Conservation (phyloP, 1,140 invertebrate species). For the Bombus breviceps region DNA sequence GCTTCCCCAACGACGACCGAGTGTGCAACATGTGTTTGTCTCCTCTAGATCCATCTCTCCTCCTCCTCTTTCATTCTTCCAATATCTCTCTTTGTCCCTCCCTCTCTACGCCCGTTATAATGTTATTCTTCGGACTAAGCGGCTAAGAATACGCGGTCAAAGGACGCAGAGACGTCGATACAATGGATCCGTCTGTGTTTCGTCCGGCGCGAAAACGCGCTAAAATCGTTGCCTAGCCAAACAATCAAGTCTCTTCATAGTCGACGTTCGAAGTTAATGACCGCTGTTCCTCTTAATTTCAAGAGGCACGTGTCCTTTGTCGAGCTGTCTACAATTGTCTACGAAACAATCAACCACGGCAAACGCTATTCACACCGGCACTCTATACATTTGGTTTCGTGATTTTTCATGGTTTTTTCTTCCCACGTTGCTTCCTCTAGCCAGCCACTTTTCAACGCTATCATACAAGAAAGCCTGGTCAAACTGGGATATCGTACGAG, state of each 20-base stretch:
- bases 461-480: background rate
- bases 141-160: slow-evolving; percentile 62
- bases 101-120: slow-evolving; percentile 53
- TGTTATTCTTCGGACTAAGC: slow-evolving; percentile 71
- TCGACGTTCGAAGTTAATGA: background rate
- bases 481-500: background rate
- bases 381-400: background rate
- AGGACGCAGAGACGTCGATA: slow-evolving; percentile 56
- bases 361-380: slow-evolving; percentile 2
- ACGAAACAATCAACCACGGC: slow-evolving; percentile 19
- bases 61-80: background rate
- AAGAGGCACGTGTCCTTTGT: slow-evolving; percentile 35
- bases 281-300: slow-evolving; percentile 34
- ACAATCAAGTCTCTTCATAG: background rate
- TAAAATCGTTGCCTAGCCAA: slow-evolving; percentile 21
- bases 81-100: slow-evolving; percentile 43
- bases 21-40: slow-evolving; percentile 81
- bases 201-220: slow-evolving; percentile 71
- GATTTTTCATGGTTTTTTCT: slow-evolving; percentile 4
- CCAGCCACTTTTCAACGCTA: background rate
- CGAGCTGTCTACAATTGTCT: slow-evolving; percentile 10
- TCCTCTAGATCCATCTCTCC: slow-evolving; percentile 44
- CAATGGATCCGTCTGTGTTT: slow-evolving; percentile 72
- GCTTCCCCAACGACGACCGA: slow-evolving; percentile 62
- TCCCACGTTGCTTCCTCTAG: too few relatives aligned